A percentile compares a stretch with the other conserved stretches of the same genome.
Conservation (phyloP, 2,113 vertebrate genomes). For the Patagioenas fasciata region DNA sequence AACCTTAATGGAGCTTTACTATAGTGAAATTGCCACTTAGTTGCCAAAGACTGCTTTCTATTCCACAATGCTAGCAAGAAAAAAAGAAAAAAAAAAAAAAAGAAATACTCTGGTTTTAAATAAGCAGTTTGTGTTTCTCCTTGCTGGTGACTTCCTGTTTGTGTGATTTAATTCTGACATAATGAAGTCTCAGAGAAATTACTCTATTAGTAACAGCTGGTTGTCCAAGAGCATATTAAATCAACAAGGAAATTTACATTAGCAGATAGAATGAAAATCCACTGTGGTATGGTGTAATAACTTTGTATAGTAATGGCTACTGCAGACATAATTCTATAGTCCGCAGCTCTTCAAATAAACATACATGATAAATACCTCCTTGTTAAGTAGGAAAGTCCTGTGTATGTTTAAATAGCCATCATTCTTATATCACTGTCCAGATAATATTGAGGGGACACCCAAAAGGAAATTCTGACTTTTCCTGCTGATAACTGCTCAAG, state of each 20-base stretch:
- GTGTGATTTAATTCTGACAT: background rate
- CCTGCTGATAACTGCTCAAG: background rate
- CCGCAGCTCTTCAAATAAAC: background rate
- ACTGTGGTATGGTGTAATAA: background rate
- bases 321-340: background rate
- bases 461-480: background rate
- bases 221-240: background rate
- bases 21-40: background rate
- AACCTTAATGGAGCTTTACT: background rate
- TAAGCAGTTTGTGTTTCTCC: background rate
- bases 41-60: background rate
- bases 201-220: background rate
- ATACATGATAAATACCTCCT: background rate
- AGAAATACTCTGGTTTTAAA: background rate
- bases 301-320: background rate
- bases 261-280: background rate
- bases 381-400: background rate
- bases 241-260: background rate
- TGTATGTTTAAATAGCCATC: background rate
- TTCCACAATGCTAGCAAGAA: background rate
- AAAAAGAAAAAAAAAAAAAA: background rate
- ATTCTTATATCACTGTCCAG: background rate
- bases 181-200: background rate
- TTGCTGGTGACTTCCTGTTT: background rate
- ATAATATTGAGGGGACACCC: background rate